These are phyloP conservation scores for Gryllus longicercus DNA, from an alignment of 2,888 invertebrate species.

Conservation along the genomic window DNA sequence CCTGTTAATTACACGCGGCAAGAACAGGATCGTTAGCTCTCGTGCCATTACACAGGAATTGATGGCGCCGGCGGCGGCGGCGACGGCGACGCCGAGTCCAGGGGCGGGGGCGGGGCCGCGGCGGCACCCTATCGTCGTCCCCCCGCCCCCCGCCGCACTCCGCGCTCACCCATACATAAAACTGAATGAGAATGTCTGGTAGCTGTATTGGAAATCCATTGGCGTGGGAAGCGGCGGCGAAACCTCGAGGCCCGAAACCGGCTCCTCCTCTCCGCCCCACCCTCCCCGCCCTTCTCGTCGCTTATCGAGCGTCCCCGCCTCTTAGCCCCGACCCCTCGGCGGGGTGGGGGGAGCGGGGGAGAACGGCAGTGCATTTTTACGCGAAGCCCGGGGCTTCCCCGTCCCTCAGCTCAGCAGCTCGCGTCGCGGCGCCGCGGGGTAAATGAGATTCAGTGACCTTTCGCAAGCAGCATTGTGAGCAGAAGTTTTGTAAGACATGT, in stretches of 20 bases:
- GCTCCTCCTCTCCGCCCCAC: not conserved
- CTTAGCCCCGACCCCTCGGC: too few relatives aligned
- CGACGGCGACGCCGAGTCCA: not conserved
- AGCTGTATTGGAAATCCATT: constrained; percentile 17
- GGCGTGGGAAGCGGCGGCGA: not conserved
- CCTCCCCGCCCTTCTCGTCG: too few relatives aligned
- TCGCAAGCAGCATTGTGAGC: not conserved
- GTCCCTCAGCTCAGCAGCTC: too few relatives aligned
- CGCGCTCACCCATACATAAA: not conserved
- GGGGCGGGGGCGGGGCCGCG: not conserved
- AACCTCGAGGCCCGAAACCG: not conserved
- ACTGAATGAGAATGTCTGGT: constrained; percentile 11
- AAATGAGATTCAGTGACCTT: not conserved
- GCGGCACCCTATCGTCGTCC: not conserved
- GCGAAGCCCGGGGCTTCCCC: too few relatives aligned
- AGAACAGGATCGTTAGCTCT: not conserved
- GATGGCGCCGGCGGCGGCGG: not conserved
- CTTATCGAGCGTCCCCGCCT: too few relatives aligned
- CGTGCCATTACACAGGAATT: constrained; percentile 17
- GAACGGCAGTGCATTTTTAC: too few relatives aligned
- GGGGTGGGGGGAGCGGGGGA: too few relatives aligned
- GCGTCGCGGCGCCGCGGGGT: not conserved
- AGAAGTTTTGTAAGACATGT: not conserved
- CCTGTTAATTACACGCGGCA: constrained; percentile 9
- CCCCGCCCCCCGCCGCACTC: not conserved